These are phyloP conservation scores for Macquaria ambigua DNA, from an alignment of 2,113 vertebrate genomes.

Conservation along the genomic window DNA sequence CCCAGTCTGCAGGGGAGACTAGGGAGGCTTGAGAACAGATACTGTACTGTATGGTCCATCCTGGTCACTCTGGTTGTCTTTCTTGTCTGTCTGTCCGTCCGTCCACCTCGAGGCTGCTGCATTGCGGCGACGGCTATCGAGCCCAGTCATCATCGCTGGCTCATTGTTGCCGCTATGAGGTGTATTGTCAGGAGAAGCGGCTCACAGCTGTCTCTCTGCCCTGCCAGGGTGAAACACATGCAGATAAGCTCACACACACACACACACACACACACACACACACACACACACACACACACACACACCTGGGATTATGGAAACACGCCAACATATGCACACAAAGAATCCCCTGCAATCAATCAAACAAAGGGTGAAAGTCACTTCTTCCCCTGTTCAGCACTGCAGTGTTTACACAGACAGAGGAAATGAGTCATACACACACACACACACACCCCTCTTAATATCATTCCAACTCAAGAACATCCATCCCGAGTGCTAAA, in stretches of 20 bases:
- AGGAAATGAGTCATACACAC: slow-evolving; percentile 1
- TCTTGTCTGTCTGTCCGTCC: slow-evolving; percentile 24
- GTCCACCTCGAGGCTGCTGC: slow-evolving; percentile 46
- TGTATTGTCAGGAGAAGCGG: slow-evolving; percentile 42
- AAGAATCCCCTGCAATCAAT: slow-evolving; percentile 16
- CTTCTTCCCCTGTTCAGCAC: slow-evolving; percentile 30
- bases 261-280: slow-evolving; percentile 15
- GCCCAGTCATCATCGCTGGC: slow-evolving; percentile 42
- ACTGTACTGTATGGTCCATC: not conserved
- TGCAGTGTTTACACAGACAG: slow-evolving; percentile 28
- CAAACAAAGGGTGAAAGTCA: slow-evolving; percentile 45
- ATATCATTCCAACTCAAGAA: not conserved
- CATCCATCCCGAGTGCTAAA: not conserved
- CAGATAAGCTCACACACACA: not conserved
- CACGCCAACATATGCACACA: not conserved
- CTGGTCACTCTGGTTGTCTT: slow-evolving; percentile 1
- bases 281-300: not conserved
- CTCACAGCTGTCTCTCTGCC: slow-evolving; percentile 49
- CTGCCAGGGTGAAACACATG: not conserved
- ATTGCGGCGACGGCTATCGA: slow-evolving; percentile 63
- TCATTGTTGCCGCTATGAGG: slow-evolving; percentile 11
- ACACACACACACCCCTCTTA: not conserved
- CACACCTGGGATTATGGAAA: not conserved
- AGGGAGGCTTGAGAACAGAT: not conserved
- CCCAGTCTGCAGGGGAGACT: not conserved